Evolutionary conservation across 2,888 invertebrate genomes (phyloP).

Genomic region (Dynastes grantii): DNA sequence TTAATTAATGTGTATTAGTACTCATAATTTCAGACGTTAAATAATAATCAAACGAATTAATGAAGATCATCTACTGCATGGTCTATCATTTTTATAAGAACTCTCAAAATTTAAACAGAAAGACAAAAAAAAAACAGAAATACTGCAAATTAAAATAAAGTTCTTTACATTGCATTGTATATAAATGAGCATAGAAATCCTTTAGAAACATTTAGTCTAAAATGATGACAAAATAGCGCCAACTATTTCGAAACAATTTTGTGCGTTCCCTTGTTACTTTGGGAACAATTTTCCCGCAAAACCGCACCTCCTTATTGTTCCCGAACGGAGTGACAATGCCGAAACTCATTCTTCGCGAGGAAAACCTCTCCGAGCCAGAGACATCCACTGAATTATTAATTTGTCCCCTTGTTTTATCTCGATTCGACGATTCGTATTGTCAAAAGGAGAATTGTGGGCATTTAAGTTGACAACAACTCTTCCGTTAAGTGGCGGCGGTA

Average conservation of each 20-base stretch:
- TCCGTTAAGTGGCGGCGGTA: conserved; percentile 25
- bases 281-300: conserved; percentile 14
- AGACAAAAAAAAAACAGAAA: too few species aligned
- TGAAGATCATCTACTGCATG: too few species aligned
- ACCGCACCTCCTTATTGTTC: conserved; percentile 23
- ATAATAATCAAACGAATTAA: too few species aligned
- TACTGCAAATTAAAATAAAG: too few species aligned
- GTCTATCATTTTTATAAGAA: too few species aligned
- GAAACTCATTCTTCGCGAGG: neutral
- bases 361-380: neutral
- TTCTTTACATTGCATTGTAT: too few species aligned
- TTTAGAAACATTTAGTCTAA: too few species aligned
- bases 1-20: too few species aligned
- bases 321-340: neutral
- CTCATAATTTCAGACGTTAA: too few species aligned
- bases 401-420: conserved; percentile 41
- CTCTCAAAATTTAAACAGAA: too few species aligned
- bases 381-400: conserved; percentile 41
- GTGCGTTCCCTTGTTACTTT: neutral
- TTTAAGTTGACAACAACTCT: conserved; percentile 41
- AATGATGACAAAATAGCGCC: too few species aligned
- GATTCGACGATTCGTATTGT: conserved; percentile 26
- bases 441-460: conserved; percentile 20
- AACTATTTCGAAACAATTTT: conserved; percentile 12
- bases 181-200: too few species aligned